Evolutionary conservation across 2,113 vertebrate genomes (phyloP), one percentile per base, ranked within the genome.

Genomic region (Cottus gobio): DNA sequence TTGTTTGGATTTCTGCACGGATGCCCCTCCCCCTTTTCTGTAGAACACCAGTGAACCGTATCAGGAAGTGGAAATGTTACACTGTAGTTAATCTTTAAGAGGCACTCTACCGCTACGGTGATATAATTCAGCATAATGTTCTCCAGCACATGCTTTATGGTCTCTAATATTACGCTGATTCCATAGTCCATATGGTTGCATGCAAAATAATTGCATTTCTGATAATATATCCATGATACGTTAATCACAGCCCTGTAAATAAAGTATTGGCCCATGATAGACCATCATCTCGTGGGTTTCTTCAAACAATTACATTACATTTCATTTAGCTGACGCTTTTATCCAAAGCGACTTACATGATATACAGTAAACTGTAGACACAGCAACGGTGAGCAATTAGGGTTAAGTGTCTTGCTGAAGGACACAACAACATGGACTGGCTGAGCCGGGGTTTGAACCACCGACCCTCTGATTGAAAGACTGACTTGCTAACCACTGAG

Each of bases 81-180:
- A 39, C 8, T 39, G 57, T 63, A 15, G 76, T 85, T 82, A 52
- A 62, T 88, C n/a, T 75, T 79, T 77, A 84, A 85, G 48, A 34
- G 39, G 57, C n/a, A n/a, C n/a, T n/a, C n/a, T n/a, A n/a, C 16
- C 3, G 24, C 62, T 31, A 42, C 36, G 18, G 62, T 4, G 2
- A 9, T 26, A 50, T 61, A 65, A 56, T 77, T 77, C 56, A 71
- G 0, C 28, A 16, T 69, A 68, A 66, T 50, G 48, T 3, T 63
- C 64, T 56, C 44, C 3, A 42, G 16, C 11, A 22, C 62, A 60
- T 73, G 80, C 61, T 86, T 70, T 58, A 76, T 80, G 4, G 39
- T 39, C 44, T n/a, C 39, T 61, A 56, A 66, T 73, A 63, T 73
- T 24, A 65, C 54, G 37, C 58, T 31, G 71, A 57, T 75, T 72